Evolutionary conservation across 1,140 invertebrate genomes (phyloP), one percentile per base, ranked within the genome.

Genomic region (Bombus sylvicola): DNA sequence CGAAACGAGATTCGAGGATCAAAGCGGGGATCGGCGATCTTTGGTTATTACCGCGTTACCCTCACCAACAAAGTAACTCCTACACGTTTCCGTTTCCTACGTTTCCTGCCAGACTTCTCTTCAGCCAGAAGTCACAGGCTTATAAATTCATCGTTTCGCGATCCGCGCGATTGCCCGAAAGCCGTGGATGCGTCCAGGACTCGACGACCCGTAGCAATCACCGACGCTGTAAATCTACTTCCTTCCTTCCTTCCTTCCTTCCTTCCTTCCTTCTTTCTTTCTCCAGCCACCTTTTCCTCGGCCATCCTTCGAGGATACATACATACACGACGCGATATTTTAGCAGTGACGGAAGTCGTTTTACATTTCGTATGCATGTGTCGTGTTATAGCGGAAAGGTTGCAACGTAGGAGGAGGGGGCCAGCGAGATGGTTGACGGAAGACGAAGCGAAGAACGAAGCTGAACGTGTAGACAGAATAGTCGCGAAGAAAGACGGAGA

Each of bases 321-420:
- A 86, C 79, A 5, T 28, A 43, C 39, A 9, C 59, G 76, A 80
- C 39, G 81, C 64, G 73, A 89, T 91, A 91, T 89, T 87, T 91
- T 81, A 86, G 64, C 87, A 72, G 81, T 47, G 84, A n/a, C 59
- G 39, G 62, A 34, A 80, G 43, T 83, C 78, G 77, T 62, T 88
- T 83, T 69, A 62, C 69, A 91, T 92, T 93, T 89, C 74, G 92
- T 92, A 93, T 93, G 90, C 92, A 92, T 91, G 81, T 73, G 85
- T 75, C 66, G 86, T 64, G 84, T 87, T 64, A 72, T 83, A 34
- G 77, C 47, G 47, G 1, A 28, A 37, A 39, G 69, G 25, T 34
- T 25, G 31, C 64, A 22, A 66, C 22, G 25, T 0, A 12, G 62
- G 18, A 34, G 28, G 3, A n/a, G 66, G 28, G 18, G 22, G 53